Evolutionary conservation across 2,797 vertebrate genomes (phyloP), one percentile per base, ranked within the genome.

Genomic region (Holocentrus rufus): DNA sequence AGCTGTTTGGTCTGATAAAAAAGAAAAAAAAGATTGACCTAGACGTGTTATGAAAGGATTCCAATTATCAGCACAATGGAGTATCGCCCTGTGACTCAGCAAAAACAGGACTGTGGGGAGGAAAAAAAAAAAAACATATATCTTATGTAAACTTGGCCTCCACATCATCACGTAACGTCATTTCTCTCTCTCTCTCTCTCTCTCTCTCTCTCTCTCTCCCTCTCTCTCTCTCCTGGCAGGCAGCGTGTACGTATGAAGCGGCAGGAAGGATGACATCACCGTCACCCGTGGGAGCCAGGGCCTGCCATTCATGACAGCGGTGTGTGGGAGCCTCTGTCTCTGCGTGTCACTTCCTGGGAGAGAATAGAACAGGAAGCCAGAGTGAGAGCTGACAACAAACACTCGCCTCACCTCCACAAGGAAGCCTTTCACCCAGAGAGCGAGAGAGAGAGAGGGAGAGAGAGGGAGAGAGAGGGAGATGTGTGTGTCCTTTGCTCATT

Each of bases 351-450:
- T 92, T 93, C 92, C 92, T 90, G 87, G 81, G 88, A 85, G 69
- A 91, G 89, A 93, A 90, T 86, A 82, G 86, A 83, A 66, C 81
- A 87, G 87, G 88, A 92, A 91, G 82, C 84, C 60, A 39, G 70
- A 55, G 79, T 17, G 52, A 71, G 74, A 77, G 69, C 44, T 22
- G 65, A 74, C 77, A 86, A 80, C 83, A 72, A 76, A 65, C 60
- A 0, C 73, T 76, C 23, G 62, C 74, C 72, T 85, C 82, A 83
- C 84, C 85, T 90, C 86, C 69, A 85, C 86, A 89, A 90, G 84
- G 88, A 86, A 83, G 80, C 65, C 90, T 90, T 90, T 90, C 74
- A 87, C 78, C 76, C 42, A 14, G 39, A 46, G 25, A 13, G 22
- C 44, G 57, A 13, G 50, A 18, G 10, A 42, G 55, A 31, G 36